These are phyloP conservation scores for Mycalesis mineus DNA, from an alignment of 2,888 invertebrate genomes.

Conservation along the genomic window DNA sequence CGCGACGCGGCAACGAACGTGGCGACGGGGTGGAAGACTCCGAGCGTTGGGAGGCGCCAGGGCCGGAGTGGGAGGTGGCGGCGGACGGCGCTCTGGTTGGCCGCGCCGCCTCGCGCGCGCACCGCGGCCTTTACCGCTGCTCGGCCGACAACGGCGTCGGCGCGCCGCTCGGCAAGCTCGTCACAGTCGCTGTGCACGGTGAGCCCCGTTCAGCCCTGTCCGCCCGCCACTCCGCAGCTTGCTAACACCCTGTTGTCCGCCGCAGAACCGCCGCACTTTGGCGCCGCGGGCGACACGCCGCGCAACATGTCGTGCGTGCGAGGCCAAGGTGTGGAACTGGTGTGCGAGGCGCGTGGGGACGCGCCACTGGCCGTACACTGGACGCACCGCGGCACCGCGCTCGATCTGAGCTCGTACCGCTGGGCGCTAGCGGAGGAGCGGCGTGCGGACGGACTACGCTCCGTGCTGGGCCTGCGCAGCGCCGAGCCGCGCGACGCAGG, in stretches of 20 bases:
- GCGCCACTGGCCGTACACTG: conserved; percentile 87
- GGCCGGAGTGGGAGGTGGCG: conserved; percentile 30
- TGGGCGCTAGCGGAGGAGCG: conserved; percentile 82
- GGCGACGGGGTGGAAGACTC: conserved; percentile 28
- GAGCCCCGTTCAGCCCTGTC: conserved; percentile 36
- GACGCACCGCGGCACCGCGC: conserved; percentile 82
- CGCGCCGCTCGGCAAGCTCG: conserved; percentile 86
- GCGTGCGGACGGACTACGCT: conserved; percentile 81
- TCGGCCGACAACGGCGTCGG: conserved; percentile 90
- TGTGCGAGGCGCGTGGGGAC: conserved; percentile 88
- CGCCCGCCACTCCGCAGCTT: neutral
- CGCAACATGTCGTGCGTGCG: conserved; percentile 79
- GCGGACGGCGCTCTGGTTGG: conserved; percentile 70
- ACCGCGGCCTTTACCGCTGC: conserved; percentile 89
- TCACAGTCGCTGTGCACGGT: conserved; percentile 89
- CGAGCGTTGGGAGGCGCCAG: conserved; percentile 30
- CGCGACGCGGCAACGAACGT: neutral
- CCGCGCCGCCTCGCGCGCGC: conserved; percentile 81
- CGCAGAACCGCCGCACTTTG: conserved; percentile 85
- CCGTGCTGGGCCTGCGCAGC: conserved; percentile 80
- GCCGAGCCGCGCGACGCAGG: conserved; percentile 84
- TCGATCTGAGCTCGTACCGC: conserved; percentile 72
- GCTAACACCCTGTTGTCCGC: neutral
- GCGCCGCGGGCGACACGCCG: conserved; percentile 63
- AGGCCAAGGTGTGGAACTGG: conserved; percentile 82